Percentiles rank a stretch among this genome's conserved stretches.
Evolutionary conservation across 64 coral and sea anemone species (phyloP).

Genomic region (Stichodactyla mertensii): DNA sequence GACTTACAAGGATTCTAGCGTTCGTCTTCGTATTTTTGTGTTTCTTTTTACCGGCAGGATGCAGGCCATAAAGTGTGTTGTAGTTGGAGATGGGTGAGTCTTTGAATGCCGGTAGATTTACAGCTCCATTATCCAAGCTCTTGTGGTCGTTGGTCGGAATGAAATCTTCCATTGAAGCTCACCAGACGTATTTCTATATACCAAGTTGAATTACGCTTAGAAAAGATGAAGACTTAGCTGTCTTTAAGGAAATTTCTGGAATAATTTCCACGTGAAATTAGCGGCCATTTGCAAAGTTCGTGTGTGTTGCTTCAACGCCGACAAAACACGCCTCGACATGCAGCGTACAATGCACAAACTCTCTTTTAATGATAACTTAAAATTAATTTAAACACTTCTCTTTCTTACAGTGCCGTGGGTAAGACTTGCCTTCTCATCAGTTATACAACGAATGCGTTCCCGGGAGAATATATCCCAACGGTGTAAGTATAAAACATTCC

Average conservation of each 20-base stretch:
- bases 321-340: conserved; percentile 31
- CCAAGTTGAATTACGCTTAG: not conserved
- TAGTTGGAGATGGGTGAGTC: conserved; percentile 91
- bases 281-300: conserved; percentile 3
- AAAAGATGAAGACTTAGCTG: not conserved
- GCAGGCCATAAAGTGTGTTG: conserved; percentile 96
- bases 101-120: conserved; percentile 18
- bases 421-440: conserved; percentile 95
- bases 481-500: conserved; percentile 79
- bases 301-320: not conserved
- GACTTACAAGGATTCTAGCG: not conserved
- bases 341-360: not conserved
- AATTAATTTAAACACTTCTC: conserved; percentile 34
- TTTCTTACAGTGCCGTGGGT: conserved; percentile 81
- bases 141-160: not conserved
- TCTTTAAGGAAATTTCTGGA: not conserved
- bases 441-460: conserved; percentile 89
- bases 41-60: conserved; percentile 48
- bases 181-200: not conserved
- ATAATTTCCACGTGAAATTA: conserved; percentile 5
- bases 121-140: not conserved
- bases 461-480: conserved; percentile 96
- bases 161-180: not conserved
- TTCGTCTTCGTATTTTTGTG: conserved; percentile 18
- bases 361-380: not conserved